Evolutionary conservation across 2,113 vertebrate species (phyloP).

Genomic region (Platichthys flesus): DNA sequence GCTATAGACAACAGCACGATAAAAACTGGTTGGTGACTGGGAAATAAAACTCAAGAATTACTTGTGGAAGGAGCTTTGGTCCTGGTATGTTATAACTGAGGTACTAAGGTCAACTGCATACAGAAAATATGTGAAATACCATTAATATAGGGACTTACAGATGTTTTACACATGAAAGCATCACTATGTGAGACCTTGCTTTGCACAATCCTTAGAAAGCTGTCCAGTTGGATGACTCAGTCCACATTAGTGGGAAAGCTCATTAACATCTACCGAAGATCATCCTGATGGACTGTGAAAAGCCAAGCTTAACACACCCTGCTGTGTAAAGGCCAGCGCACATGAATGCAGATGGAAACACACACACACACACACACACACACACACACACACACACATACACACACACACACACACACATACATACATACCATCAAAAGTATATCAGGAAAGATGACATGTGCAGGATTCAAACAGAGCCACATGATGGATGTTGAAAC

Average conservation of each 20-base stretch:
- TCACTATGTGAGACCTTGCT: slow-evolving; percentile 22
- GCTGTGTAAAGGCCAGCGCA: slow-evolving; percentile 50
- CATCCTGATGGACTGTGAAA: slow-evolving; percentile 77
- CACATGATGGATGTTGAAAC: slow-evolving; percentile 14
- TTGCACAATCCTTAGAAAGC: slow-evolving; percentile 70
- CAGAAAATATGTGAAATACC: neutral
- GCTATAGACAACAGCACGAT: slow-evolving; percentile 6
- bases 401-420: slow-evolving; percentile 29
- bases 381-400: slow-evolving; percentile 19
- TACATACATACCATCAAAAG: neutral
- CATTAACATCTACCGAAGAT: slow-evolving; percentile 73
- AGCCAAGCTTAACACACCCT: slow-evolving; percentile 75
- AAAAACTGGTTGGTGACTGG: neutral
- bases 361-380: slow-evolving; percentile 24
- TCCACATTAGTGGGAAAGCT: slow-evolving; percentile 74
- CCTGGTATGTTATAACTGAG: neutral
- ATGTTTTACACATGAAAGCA: slow-evolving; percentile 37
- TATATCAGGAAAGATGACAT: slow-evolving; percentile 12
- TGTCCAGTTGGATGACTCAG: slow-evolving; percentile 65
- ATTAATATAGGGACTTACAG: slow-evolving; percentile 16
- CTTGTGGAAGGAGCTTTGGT: neutral
- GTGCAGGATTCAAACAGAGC: neutral
- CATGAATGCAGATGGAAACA: slow-evolving; percentile 45
- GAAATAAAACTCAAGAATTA: neutral
- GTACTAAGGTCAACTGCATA: neutral